Evolutionary conservation across 2,888 invertebrate genomes (phyloP).

Genomic region (Tromatobia lineatoria): DNA sequence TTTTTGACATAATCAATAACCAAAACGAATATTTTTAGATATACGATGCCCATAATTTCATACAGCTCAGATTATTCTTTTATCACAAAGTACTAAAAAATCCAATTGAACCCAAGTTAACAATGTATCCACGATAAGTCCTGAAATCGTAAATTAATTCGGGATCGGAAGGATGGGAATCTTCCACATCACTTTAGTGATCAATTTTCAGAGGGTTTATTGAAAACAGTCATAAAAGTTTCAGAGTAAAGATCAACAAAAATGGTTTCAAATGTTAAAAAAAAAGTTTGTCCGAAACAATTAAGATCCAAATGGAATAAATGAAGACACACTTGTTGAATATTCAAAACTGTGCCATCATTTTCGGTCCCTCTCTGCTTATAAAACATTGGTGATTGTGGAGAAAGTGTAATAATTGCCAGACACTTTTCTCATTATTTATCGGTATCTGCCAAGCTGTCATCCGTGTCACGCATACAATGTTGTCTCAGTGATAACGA

Average conservation of each 20-base stretch:
- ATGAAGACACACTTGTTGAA: not conserved
- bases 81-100: too few species aligned
- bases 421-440: not conserved
- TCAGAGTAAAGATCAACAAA: not conserved
- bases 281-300: not conserved
- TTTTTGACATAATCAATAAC: too few species aligned
- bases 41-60: too few species aligned
- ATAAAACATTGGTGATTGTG: conserved; percentile 21
- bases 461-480: not conserved
- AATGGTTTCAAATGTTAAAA: not conserved
- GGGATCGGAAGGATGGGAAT: not conserved
- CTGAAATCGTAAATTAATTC: not conserved
- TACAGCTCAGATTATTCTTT: too few species aligned
- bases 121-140: too few species aligned
- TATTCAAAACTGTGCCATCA: not conserved
- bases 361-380: not conserved
- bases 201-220: not conserved
- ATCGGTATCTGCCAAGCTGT: not conserved
- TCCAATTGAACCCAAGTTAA: too few species aligned
- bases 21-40: too few species aligned
- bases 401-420: not conserved
- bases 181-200: not conserved
- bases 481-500: not conserved
- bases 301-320: not conserved
- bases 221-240: not conserved